Evolutionary conservation across 2,888 invertebrate species (phyloP), one percentile per base, ranked within the genome.

Genomic region (Petrolisthes cinctipes): DNA sequence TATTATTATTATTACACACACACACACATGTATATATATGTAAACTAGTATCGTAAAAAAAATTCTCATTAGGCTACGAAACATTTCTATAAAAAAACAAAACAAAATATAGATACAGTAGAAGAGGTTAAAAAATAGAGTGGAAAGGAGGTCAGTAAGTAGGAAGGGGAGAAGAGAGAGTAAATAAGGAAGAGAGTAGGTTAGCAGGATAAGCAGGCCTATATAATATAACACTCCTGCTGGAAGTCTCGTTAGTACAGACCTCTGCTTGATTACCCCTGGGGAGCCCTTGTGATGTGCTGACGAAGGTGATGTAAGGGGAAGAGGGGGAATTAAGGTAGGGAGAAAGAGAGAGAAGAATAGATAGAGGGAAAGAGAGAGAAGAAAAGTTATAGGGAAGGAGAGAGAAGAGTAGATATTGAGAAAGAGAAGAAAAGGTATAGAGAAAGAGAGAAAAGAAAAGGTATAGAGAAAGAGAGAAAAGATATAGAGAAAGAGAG

Each of bases 401-500:
- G 81, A 81, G 81, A 81, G 81, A 81, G 61, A 61, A 23, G 23
- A 56, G 6, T n/a, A 81, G 57, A 81, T 54, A 81, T 54, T 56
- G 81, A 61, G 61, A 61, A 17, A 3, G n/a, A 79, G 2, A 54
- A 53, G 9, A 53, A 54, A 53, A 54, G 14, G 53, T 11, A 79
- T 17, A 79, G 53, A 79, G 53, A 79, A 51, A 79, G 53, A 61
- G 11, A 61, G 17, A 61, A 61, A 9, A 14, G 14, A n/a, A 2
- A 71, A 20, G 71, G 20, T 14, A 81, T 54, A 81, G 81, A 81
- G 81, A 81, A 57, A 81, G 81, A 81, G 81, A 81, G 81, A 81
- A 23, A 61, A 23, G 23, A 56, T 5, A 81, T 5, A 81, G 81
- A 71, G 71, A 71, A 4, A 71, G 71, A 71, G 71, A 71, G 4